Evolutionary conservation across 2,113 vertebrate species (phyloP), one percentile per base, ranked within the genome.

Genomic region (Pelusios castaneus): DNA sequence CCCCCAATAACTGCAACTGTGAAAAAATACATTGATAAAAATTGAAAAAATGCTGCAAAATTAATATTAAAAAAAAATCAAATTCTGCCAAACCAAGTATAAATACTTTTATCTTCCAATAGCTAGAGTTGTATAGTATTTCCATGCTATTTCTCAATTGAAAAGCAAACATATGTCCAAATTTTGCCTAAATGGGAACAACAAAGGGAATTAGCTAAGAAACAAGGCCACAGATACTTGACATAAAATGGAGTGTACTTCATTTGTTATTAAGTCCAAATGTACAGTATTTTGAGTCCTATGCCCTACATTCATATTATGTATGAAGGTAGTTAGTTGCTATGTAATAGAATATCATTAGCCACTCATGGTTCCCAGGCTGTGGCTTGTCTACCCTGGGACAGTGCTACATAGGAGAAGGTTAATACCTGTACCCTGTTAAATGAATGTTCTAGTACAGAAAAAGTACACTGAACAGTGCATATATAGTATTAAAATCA

Each of bases 321-420:
- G 76, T 34, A 80, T 0, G 9, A 80, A 22, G 0, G 0, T 29
- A 80, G 41, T 67, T 34, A 14, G n/a, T 67, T 31, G 34, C 17
- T 10, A 34, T 67, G 17, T 31, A 21, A n/a, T n/a, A 67, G 31
- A 67, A 67, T 67, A 8, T 8, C 19, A 16, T 67, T 67, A 67
- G 13, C 21, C 70, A 75, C 38, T 6, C 25, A 27, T 75, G 38
- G 24, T 75, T 11, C 24, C 25, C 70, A 75, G 70, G 38, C 41
- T 75, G 38, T 8, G 2, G 60, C 60, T 67, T 67, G 34, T n/a
- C 34, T 9, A 67, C 34, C 31, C 34, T 17, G 60, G 17, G 60
- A 67, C 31, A 67, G 34, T n/a, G 34, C 60, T 67, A n/a, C 13
- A 67, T 67, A n/a, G 16, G 34, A n/a, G 17, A n/a, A 19, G n/a